Conservation (phyloP, 2,113 vertebrate species). For the Cochlearius cochlearius region DNA sequence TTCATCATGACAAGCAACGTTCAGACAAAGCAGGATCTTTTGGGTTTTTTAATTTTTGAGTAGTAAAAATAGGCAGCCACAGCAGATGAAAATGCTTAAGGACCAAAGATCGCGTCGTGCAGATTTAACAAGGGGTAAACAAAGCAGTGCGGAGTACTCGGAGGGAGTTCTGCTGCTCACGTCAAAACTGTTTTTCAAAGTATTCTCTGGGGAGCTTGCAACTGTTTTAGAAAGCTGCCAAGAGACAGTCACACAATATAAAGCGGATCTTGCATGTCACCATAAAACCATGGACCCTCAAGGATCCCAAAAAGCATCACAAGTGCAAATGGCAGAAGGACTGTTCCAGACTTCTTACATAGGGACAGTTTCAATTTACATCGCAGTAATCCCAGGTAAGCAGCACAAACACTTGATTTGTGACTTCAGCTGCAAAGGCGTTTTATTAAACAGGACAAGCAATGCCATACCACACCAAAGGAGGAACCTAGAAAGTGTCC, state of each 20-base stretch:
- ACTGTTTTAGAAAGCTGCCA: not conserved
- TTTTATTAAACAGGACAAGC: not conserved
- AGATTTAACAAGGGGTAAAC: not conserved
- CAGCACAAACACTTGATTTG: not conserved
- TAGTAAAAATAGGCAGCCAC: not conserved
- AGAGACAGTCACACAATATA: not conserved
- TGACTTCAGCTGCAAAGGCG: not conserved
- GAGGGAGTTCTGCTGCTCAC: not conserved
- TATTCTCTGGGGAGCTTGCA: not conserved
- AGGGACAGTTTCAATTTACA: not conserved
- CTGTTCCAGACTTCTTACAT: not conserved
- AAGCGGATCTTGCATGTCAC: accelerated
- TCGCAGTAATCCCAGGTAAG: not conserved
- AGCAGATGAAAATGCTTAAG: not conserved
- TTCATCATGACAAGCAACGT: not conserved
- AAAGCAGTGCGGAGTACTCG: not conserved
- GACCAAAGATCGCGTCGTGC: not conserved
- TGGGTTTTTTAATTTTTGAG: not conserved
- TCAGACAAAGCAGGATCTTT: not conserved
- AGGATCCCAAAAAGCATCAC: not conserved
- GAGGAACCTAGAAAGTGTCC: accelerated
- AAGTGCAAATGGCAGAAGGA: not conserved
- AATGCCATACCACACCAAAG: not conserved
- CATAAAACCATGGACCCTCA: not conserved
- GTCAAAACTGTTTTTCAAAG: not conserved